Evolutionary conservation across 2,797 vertebrate genomes (phyloP).

Genomic region (Crenuchus spilurus): DNA sequence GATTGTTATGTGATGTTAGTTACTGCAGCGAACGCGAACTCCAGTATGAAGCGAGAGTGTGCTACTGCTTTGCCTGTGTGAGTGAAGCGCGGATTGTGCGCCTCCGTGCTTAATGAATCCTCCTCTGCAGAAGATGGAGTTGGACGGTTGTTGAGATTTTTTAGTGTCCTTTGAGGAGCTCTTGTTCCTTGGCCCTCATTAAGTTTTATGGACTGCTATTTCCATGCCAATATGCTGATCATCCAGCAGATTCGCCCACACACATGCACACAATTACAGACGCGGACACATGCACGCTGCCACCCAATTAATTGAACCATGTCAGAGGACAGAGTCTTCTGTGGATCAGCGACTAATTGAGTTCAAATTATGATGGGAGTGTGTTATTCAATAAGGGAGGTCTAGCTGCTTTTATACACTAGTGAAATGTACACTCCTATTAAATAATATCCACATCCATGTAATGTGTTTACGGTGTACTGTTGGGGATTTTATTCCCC

Average conservation of each 20-base stretch:
- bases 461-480: not conserved
- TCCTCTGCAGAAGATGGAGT: constrained; percentile 1
- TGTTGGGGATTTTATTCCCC: no score
- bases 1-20: constrained; percentile 6
- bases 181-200: constrained; percentile 57
- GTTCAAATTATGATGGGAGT: constrained; percentile 38
- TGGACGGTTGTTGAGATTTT: constrained; percentile 24
- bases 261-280: not conserved
- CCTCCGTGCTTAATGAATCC: constrained; percentile 2
- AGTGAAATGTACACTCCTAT: not conserved
- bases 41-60: not conserved
- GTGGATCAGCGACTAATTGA: constrained; percentile 46
- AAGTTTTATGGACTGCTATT: constrained; percentile 71
- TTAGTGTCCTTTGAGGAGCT: constrained; percentile 20
- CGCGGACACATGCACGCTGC: constrained; percentile 4
- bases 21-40: not conserved
- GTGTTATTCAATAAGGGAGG: not conserved
- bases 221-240: constrained; percentile 66
- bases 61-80: not conserved
- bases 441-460: not conserved
- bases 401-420: not conserved
- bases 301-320: constrained; percentile 34
- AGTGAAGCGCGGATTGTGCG: constrained; percentile 3
- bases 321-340: constrained; percentile 38
- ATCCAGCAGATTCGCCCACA: constrained; percentile 53